A percentile compares a stretch with the other conserved stretches of the same genome.
Conservation (phyloP, 2,797 vertebrate species). For the Poeciliopsis turneri region DNA sequence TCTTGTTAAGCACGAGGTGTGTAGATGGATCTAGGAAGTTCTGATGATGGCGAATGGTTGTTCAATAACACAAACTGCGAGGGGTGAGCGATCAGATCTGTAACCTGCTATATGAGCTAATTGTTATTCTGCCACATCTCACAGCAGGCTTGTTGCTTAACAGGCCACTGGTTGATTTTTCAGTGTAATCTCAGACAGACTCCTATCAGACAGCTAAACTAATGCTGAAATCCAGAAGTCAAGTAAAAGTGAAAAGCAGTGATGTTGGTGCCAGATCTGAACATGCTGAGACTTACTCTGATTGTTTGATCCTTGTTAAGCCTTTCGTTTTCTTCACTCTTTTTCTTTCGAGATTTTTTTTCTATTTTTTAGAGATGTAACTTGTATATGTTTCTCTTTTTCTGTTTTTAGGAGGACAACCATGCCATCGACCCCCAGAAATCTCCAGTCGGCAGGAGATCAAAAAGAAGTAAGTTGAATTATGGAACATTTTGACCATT, state of each 20-base stretch:
- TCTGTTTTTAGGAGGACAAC: slow-evolving; percentile 37
- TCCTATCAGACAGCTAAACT: background rate
- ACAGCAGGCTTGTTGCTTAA: background rate
- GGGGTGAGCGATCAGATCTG: background rate
- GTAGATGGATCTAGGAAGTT: slow-evolving; percentile 12
- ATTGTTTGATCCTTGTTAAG: background rate
- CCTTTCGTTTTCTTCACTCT: background rate
- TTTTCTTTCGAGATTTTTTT: background rate
- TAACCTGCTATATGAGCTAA: background rate
- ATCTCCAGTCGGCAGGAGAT: background rate
- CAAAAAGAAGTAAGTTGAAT: slow-evolving; percentile 50
- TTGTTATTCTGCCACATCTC: background rate
- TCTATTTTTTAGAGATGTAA: background rate
- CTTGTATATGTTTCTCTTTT: slow-evolving; percentile 7
- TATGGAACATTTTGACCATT: background rate
- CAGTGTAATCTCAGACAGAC: background rate
- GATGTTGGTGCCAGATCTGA: background rate
- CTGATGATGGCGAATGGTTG: background rate
- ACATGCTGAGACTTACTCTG: background rate
- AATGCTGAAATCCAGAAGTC: background rate
- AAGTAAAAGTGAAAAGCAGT: background rate
- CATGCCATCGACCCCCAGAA: background rate
- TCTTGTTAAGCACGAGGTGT: slow-evolving; percentile 63
- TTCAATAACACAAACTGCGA: background rate
- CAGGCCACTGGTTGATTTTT: background rate